These are phyloP conservation scores for Sebastes minor DNA, from an alignment of 2,797 vertebrate genomes.

Conservation along the genomic window DNA sequence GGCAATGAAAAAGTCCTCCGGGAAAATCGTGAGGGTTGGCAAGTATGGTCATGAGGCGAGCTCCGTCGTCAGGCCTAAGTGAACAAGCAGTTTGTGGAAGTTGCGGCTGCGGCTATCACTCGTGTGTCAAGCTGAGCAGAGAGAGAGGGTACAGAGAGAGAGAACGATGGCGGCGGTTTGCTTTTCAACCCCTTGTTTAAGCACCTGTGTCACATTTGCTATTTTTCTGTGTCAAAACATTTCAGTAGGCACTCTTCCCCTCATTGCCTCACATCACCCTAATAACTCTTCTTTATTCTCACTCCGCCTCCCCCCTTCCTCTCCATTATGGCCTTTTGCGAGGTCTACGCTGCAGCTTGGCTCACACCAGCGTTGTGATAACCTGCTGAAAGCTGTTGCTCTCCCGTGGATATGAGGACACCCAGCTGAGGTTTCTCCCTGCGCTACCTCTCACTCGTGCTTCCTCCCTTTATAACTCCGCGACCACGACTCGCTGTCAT, in stretches of 20 bases:
- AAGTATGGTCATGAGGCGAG: background rate
- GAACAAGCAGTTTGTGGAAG: constrained; percentile 36
- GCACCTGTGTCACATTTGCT: constrained; percentile 72
- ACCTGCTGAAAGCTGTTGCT: constrained; percentile 70
- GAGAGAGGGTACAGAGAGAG: constrained; percentile 13
- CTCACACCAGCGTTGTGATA: constrained; percentile 55
- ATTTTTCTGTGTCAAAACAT: constrained; percentile 75
- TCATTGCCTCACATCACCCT: constrained; percentile 67
- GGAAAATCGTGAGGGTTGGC: no score
- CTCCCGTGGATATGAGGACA: constrained; percentile 52
- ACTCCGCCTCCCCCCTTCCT: constrained; percentile 20
- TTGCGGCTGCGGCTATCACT: constrained; percentile 21
- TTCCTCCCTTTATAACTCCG: constrained; percentile 26
- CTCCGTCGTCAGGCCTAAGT: constrained; percentile 10
- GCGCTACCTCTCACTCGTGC: constrained; percentile 24
- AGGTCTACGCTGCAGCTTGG: constrained; percentile 57
- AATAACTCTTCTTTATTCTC: constrained; percentile 73
- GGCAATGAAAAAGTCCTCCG: no score
- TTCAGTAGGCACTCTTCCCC: constrained; percentile 61
- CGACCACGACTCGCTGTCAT: constrained; percentile 8
- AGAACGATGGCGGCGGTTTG: constrained; percentile 44
- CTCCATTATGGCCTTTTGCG: constrained; percentile 51
- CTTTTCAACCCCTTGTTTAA: constrained; percentile 66
- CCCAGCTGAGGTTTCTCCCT: constrained; percentile 44
- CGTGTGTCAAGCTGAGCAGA: constrained; percentile 28